Evolutionary conservation across 2,888 invertebrate genomes (phyloP).

Genomic region (Drosophila cognata): DNA sequence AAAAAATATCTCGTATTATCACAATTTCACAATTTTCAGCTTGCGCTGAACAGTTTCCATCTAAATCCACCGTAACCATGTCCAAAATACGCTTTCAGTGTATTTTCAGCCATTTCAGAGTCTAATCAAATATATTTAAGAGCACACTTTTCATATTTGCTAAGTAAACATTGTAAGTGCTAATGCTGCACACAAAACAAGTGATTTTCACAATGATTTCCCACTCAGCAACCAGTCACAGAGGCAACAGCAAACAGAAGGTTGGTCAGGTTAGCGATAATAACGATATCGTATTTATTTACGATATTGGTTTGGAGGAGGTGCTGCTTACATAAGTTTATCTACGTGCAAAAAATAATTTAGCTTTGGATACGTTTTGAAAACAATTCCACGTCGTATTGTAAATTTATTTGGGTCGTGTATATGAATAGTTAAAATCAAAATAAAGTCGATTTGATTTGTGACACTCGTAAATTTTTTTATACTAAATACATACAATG

Average conservation of each 20-base stretch:
- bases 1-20: neutral
- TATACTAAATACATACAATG: slow-evolving; percentile 56
- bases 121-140: neutral
- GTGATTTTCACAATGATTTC: neutral
- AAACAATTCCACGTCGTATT: slow-evolving; percentile 53
- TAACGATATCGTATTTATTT: slow-evolving; percentile 52
- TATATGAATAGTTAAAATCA: slow-evolving; percentile 19
- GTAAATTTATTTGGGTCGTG: slow-evolving; percentile 48
- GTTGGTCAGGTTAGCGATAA: slow-evolving; percentile 17
- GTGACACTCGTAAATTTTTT: slow-evolving; percentile 48
- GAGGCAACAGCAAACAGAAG: neutral
- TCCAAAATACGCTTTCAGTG: neutral
- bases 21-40: neutral
- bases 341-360: slow-evolving; percentile 47
- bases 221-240: slow-evolving; percentile 3
- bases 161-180: slow-evolving; percentile 1
- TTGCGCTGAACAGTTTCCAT: neutral
- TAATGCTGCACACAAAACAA: neutral
- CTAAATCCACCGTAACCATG: neutral
- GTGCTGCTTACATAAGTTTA: slow-evolving; percentile 37
- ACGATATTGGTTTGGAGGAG: slow-evolving; percentile 39
- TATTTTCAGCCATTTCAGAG: neutral
- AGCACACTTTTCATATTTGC: neutral
- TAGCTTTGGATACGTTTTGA: slow-evolving; percentile 32
- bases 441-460: slow-evolving; percentile 41